phyloP scores from a whole-genome alignment of 2,888 invertebrate species.

The Callimorpha dominula region DNA sequence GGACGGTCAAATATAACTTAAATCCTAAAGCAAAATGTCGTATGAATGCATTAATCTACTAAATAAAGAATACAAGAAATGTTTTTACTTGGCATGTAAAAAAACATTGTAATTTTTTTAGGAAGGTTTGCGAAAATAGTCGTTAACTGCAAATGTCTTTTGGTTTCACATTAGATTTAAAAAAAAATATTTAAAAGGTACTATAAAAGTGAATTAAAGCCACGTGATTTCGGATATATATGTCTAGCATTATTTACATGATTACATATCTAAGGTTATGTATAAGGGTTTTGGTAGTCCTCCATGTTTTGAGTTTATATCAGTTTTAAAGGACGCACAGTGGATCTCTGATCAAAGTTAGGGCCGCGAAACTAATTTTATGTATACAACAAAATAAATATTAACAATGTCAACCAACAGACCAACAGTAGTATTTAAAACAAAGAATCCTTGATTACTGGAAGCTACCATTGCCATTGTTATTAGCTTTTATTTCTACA shows the following conservation, averaged over 20 bases:
- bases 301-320: neutral
- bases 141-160: neutral
- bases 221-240: neutral
- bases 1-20: neutral
- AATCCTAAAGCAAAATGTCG: neutral
- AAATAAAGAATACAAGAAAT: too few species aligned
- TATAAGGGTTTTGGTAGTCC: too few species aligned
- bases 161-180: neutral
- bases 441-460: neutral
- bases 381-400: neutral
- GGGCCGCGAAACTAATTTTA: neutral
- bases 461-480: neutral
- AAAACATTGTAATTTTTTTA: neutral
- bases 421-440: neutral
- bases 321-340: neutral
- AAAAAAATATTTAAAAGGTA: neutral
- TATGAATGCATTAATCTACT: too few species aligned
- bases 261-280: neutral
- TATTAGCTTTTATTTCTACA: neutral
- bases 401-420: neutral
- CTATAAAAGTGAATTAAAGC: too few species aligned
- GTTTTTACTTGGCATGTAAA: too few species aligned
- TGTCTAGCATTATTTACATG: neutral
- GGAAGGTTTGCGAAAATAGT: too few species aligned
- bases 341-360: neutral